Conservation (phyloP, 2,797 vertebrate genomes). For the Falco peregrinus region DNA sequence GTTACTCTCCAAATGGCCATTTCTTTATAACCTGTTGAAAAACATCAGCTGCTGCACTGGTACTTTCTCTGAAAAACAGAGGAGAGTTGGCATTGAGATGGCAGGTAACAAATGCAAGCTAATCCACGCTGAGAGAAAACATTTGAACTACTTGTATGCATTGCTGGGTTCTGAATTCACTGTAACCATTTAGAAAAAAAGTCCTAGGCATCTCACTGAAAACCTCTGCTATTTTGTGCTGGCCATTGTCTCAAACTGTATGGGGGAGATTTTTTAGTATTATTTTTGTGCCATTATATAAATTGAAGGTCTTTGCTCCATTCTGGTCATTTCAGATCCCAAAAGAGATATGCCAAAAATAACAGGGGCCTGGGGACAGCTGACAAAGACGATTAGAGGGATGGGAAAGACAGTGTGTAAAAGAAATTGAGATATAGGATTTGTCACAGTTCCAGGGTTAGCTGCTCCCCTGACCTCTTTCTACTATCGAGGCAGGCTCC, state of each 20-base stretch:
- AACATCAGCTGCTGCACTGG: background rate
- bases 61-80: background rate
- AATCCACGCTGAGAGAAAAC: background rate
- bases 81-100: background rate
- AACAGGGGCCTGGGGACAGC: slow-evolving; percentile 36
- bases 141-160: background rate
- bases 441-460: slow-evolving; percentile 51
- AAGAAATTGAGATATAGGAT: slow-evolving; percentile 28
- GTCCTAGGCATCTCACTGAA: background rate
- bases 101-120: background rate
- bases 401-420: slow-evolving; percentile 12
- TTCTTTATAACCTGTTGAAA: background rate
- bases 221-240: background rate
- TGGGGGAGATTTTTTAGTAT: background rate
- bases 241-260: background rate
- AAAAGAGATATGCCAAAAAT: slow-evolving; percentile 13
- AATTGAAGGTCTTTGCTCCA: slow-evolving; percentile 13
- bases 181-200: background rate
- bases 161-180: background rate
- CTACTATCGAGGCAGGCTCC: background rate
- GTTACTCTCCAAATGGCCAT: background rate
- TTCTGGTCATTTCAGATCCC: slow-evolving; percentile 6
- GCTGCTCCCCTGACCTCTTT: slow-evolving; percentile 39
- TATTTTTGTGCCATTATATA: background rate
- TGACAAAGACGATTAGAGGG: slow-evolving; percentile 51